Evolutionary conservation across 2,888 invertebrate species (phyloP).

Genomic region (Digitonthophagus gazella): DNA sequence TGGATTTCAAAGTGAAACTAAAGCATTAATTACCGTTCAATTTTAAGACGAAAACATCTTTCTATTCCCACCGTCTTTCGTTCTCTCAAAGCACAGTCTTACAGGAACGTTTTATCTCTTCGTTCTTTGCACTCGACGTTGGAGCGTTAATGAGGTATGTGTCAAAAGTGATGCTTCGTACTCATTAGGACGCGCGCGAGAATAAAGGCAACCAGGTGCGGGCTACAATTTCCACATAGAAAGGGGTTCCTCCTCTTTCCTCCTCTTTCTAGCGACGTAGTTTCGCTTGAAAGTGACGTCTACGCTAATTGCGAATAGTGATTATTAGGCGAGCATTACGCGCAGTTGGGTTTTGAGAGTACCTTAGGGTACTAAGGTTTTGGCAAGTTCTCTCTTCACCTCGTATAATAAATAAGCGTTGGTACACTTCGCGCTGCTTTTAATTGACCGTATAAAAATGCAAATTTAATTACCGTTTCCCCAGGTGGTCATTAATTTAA

Average conservation of each 20-base stretch:
- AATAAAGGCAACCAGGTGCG: conserved; percentile 14
- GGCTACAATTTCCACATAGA: neutral
- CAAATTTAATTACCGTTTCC: neutral
- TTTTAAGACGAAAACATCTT: no score
- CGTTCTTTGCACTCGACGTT: neutral
- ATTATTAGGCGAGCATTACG: conserved; percentile 9
- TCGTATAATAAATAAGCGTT: no score
- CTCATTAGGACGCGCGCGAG: neutral
- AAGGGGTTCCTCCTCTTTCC: neutral
- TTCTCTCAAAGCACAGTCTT: neutral
- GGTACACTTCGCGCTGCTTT: neutral
- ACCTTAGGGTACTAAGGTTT: no score
- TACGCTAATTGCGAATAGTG: neutral
- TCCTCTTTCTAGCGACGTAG: neutral
- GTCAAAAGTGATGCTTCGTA: conserved; percentile 12
- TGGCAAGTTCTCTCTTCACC: no score
- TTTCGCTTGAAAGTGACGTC: conserved; percentile 1
- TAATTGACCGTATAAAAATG: neutral
- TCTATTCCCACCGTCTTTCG: no score
- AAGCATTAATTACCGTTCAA: no score
- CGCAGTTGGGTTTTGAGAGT: no score
- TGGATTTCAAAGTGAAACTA: neutral
- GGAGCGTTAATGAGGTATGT: conserved; percentile 13
- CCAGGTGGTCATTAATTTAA: neutral
- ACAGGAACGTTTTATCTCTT: neutral